A percentile compares a stretch with the other conserved stretches of the same genome.
Conservation (phyloP, 2,888 invertebrate genomes). For the Tortrix viridana region DNA sequence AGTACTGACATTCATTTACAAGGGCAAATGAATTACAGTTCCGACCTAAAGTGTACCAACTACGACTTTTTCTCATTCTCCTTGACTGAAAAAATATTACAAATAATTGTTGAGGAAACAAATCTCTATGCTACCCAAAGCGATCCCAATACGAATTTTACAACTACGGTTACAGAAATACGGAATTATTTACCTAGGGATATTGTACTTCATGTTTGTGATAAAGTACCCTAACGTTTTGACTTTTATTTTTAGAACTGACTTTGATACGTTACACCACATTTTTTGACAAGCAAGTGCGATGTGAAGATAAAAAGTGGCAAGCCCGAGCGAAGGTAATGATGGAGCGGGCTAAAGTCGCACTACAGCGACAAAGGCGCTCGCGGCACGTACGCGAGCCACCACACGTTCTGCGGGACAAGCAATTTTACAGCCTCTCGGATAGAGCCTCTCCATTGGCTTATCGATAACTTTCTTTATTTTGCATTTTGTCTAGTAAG, state of each 20-base stretch:
- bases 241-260: too few relatives aligned
- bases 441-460: slow-evolving; percentile 10
- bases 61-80: not conserved
- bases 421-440: slow-evolving; percentile 29
- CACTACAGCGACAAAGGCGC: slow-evolving; percentile 10
- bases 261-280: too few relatives aligned
- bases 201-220: not conserved
- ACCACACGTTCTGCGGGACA: slow-evolving; percentile 28
- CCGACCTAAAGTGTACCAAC: not conserved
- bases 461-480: slow-evolving; percentile 22
- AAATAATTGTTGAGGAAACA: too few relatives aligned
- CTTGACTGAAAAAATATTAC: not conserved
- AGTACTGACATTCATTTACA: too few relatives aligned
- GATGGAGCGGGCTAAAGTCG: not conserved
- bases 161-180: too few relatives aligned
- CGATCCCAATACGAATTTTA: too few relatives aligned
- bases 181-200: not conserved
- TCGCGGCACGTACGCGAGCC: slow-evolving; percentile 25
- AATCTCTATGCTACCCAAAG: too few relatives aligned
- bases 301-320: not conserved
- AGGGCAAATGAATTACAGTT: too few relatives aligned
- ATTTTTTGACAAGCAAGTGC: not conserved
- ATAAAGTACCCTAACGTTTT: not conserved
- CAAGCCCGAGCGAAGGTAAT: not conserved
- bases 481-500: not conserved